Conservation (phyloP, 2,888 invertebrate genomes). For the Apamea sordens region DNA sequence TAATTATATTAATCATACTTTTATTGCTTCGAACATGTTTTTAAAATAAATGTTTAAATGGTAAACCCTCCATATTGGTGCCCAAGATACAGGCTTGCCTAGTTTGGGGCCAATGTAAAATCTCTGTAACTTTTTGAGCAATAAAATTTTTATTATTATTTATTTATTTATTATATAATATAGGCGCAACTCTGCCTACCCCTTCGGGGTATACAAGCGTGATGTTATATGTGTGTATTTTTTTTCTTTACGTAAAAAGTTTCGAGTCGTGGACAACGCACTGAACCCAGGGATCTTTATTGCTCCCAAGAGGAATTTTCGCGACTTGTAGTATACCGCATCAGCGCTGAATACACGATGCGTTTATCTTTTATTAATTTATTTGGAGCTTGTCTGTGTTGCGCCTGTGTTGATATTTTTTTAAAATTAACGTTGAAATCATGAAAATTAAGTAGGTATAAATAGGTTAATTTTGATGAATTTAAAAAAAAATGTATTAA, state of each 20-base stretch:
- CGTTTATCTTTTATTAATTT: constrained; percentile 20
- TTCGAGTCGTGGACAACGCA: background rate
- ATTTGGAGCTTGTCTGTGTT: background rate
- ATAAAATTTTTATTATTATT: too few species aligned
- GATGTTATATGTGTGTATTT: background rate
- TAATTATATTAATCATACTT: too few species aligned
- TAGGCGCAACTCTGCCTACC: background rate
- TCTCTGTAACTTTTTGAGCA: too few species aligned
- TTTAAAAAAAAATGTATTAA: background rate
- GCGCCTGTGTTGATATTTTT: background rate
- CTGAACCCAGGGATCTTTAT: constrained; percentile 10
- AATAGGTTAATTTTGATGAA: background rate
- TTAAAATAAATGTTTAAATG: too few species aligned
- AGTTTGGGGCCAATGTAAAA: too few species aligned
- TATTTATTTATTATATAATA: too few species aligned
- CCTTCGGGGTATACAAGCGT: too few species aligned
- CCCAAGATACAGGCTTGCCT: too few species aligned
- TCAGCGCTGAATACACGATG: constrained; percentile 26
- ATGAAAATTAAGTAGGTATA: background rate
- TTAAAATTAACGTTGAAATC: background rate
- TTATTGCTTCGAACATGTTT: too few species aligned
- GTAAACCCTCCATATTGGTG: too few species aligned
- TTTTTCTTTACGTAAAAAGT: constrained; percentile 4
- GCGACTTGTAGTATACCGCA: constrained; percentile 10
- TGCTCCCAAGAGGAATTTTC: constrained; percentile 14